A percentile compares a stretch with the other conserved stretches of the same genome.
Evolutionary conservation across 2,888 invertebrate genomes (phyloP).

Genomic region (Mylabris sibirica): DNA sequence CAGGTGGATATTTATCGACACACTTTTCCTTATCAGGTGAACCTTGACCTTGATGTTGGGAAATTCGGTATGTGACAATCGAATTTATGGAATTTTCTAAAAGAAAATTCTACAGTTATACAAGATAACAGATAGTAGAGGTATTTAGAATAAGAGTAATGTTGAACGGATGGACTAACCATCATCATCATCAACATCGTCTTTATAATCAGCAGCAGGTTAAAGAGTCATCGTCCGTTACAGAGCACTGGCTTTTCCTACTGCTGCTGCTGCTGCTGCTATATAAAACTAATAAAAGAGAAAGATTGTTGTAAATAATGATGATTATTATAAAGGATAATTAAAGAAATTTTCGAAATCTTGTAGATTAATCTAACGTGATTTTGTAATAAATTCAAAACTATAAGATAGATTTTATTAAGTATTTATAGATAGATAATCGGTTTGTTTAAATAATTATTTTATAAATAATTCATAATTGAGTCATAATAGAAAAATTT

Average conservation of each 20-base stretch:
- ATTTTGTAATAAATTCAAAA: not conserved
- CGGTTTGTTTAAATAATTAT: not conserved
- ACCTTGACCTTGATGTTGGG: constrained; percentile 1
- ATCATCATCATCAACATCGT: not conserved
- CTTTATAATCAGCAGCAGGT: constrained; percentile 5
- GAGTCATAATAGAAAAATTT: constrained; percentile 1
- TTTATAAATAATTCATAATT: constrained; percentile 1
- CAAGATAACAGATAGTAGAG: not conserved
- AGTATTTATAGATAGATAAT: not conserved
- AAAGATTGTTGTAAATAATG: not conserved
- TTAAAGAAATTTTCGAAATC: not conserved
- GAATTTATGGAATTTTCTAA: too few species aligned
- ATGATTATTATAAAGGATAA: not conserved
- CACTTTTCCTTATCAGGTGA: not conserved
- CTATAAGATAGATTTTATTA: not conserved
- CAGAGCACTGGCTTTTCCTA: constrained; percentile 39
- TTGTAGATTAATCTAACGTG: not conserved
- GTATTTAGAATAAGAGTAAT: not conserved
- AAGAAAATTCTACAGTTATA: too few species aligned
- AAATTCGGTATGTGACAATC: not conserved
- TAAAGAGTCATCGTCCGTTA: constrained; percentile 36
- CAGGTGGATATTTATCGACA: not conserved
- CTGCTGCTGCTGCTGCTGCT: constrained; percentile 36
- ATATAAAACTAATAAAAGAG: constrained; percentile 4
- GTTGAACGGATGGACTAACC: not conserved